Evolutionary conservation across 2,888 invertebrate genomes (phyloP).

Genomic region (Aethes cnicana): DNA sequence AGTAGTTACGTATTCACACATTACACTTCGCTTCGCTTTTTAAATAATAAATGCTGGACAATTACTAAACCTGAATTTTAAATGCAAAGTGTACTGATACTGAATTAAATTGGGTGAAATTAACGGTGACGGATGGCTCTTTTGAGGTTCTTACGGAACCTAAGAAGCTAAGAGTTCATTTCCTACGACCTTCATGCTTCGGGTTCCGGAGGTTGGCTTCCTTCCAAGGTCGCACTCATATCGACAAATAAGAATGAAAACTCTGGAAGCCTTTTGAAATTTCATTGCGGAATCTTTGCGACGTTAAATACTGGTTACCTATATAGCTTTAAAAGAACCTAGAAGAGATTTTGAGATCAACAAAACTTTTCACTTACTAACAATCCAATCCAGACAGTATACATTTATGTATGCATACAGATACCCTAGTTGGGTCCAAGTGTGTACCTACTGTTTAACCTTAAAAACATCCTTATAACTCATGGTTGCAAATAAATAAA

Average conservation of each 20-base stretch:
- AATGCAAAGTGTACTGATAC: conserved; percentile 5
- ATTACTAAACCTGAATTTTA: conserved; percentile 4
- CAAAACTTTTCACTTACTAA: too few relatives aligned
- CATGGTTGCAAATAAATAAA: too few relatives aligned
- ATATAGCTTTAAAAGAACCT: too few relatives aligned
- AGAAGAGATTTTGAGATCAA: too few relatives aligned
- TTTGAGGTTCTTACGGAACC: conserved; percentile 13
- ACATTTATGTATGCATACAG: too few relatives aligned
- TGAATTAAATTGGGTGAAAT: neutral
- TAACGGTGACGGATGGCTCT: neutral
- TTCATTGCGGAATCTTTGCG: neutral
- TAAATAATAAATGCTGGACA: conserved; percentile 7
- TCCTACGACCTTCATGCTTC: conserved; percentile 13
- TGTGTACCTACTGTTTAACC: too few relatives aligned
- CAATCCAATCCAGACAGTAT: too few relatives aligned
- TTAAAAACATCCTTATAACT: too few relatives aligned
- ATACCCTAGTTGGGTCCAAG: too few relatives aligned
- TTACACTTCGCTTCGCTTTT: neutral
- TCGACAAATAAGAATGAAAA: conserved; percentile 10
- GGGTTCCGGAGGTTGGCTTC: conserved; percentile 18
- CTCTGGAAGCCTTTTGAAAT: conserved; percentile 2
- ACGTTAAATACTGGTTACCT: too few relatives aligned
- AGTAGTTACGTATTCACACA: too few relatives aligned
- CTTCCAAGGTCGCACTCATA: conserved; percentile 22
- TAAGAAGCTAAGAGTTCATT: conserved; percentile 9